A percentile compares a stretch with the other conserved stretches of the same genome.
phyloP scores from a whole-genome alignment of 2,113 vertebrate genomes.

The Pogonocichla stellata region DNA sequence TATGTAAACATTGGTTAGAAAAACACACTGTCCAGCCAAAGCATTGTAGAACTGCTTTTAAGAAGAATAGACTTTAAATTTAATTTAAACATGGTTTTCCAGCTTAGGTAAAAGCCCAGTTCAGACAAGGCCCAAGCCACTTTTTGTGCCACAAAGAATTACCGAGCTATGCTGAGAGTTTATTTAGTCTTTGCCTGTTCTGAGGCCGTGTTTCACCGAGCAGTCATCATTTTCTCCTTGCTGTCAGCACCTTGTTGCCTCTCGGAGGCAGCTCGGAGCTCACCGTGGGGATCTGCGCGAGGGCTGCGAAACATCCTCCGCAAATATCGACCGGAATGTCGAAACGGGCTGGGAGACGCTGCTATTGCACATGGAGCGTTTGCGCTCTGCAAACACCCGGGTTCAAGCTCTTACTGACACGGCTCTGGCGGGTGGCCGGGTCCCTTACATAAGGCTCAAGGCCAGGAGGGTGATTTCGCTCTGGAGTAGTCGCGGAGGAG shows the following conservation, averaged over 20 bases:
- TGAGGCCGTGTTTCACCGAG: not conserved
- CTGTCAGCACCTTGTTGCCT: not conserved
- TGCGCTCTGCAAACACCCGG: constrained; percentile 7
- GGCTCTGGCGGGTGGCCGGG: not conserved
- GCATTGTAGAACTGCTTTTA: constrained; percentile 7
- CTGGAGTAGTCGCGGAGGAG: fast-evolving
- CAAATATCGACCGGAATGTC: constrained; percentile 33
- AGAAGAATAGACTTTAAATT: constrained; percentile 26
- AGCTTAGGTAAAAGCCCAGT: not conserved
- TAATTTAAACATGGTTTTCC: constrained; percentile 44
- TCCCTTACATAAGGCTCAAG: not conserved
- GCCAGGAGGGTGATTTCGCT: not conserved
- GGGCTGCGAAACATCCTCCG: not conserved
- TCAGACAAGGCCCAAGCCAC: constrained; percentile 14
- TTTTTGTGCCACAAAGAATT: constrained; percentile 9
- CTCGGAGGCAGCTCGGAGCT: not conserved
- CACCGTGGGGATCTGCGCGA: not conserved
- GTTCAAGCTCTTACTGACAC: constrained; percentile 17
- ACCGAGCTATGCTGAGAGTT: not conserved
- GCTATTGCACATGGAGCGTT: not conserved
- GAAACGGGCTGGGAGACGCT: not conserved
- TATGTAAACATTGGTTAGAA: constrained; percentile 60
- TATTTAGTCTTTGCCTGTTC: constrained; percentile 26
- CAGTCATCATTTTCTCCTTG: not conserved
- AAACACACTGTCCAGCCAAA: constrained; percentile 58